Conservation (phyloP, 2,888 invertebrate species). For the Malachius bipustulatus region DNA sequence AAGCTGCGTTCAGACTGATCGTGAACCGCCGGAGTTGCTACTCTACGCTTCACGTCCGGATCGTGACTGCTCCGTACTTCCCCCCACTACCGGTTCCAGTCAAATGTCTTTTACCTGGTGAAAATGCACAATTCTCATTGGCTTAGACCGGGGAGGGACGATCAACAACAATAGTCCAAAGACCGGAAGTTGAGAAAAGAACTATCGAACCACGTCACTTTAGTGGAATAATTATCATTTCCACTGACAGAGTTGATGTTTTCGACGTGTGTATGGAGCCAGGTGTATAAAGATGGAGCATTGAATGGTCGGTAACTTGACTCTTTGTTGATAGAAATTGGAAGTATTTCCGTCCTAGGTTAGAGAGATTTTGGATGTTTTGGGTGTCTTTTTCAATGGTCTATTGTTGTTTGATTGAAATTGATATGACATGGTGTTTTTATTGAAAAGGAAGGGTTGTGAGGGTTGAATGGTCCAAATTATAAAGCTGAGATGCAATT, state of each 20-base stretch:
- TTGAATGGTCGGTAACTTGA: conserved; percentile 18
- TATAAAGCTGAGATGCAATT: too few species aligned
- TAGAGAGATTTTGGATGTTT: neutral
- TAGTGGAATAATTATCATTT: conserved; percentile 21
- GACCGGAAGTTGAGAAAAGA: conserved; percentile 12
- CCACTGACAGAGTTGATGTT: conserved; percentile 19
- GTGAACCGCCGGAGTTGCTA: neutral
- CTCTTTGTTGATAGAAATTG: conserved; percentile 24
- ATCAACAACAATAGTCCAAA: conserved; percentile 1
- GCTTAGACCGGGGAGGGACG: conserved; percentile 2
- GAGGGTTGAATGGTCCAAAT: too few species aligned
- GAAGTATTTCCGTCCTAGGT: conserved; percentile 21
- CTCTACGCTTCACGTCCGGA: too few species aligned
- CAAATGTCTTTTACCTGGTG: conserved; percentile 3
- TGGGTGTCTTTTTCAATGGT: too few species aligned
- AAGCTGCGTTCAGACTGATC: conserved; percentile 1
- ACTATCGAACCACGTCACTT: conserved; percentile 16
- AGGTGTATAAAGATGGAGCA: conserved; percentile 19
- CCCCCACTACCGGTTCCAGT: conserved; percentile 13
- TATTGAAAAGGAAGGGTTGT: too few species aligned
- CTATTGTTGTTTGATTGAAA: too few species aligned
- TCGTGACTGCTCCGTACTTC: conserved; percentile 8
- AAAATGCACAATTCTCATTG: conserved; percentile 3
- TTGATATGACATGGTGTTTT: too few species aligned
- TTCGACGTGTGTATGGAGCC: conserved; percentile 12